Percentiles rank a stretch among this genome's conserved stretches.
These are phyloP conservation scores for Megaptera novaeangliae DNA, from an alignment of 2,113 vertebrate genomes.

Conservation along the genomic window DNA sequence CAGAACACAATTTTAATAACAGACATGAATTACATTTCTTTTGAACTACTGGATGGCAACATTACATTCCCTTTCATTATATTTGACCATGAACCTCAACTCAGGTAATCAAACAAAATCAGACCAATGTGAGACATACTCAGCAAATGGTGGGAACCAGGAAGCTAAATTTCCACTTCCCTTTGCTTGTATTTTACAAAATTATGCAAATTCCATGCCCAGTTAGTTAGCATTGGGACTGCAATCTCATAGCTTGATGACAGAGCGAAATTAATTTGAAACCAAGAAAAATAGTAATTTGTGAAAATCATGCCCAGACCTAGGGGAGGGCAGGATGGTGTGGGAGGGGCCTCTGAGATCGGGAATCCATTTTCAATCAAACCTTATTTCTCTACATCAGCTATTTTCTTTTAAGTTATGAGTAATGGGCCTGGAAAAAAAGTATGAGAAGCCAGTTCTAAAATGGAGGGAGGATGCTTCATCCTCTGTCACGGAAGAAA, in stretches of 20 bases:
- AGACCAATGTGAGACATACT: neutral
- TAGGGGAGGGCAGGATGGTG: neutral
- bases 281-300: constrained; percentile 60
- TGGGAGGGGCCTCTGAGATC: neutral
- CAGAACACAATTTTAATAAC: constrained; percentile 48
- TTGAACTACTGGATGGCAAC: constrained; percentile 45
- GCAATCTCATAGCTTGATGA: constrained; percentile 56
- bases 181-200: constrained; percentile 52
- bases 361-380: neutral
- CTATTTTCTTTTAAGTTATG: neutral
- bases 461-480: neutral
- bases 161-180: constrained; percentile 51
- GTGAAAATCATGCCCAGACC: constrained; percentile 4
- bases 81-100: constrained; percentile 37
- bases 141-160: constrained; percentile 33
- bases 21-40: constrained; percentile 44
- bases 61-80: constrained; percentile 26
- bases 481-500: neutral
- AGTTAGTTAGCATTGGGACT: constrained; percentile 32
- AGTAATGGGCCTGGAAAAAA: neutral
- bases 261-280: constrained; percentile 60
- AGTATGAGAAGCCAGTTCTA: neutral
- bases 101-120: constrained; percentile 67
- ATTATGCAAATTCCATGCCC: constrained; percentile 60
- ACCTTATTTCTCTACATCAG: neutral